Evolutionary conservation across 2,797 vertebrate species (phyloP).

Genomic region (Microctenopoma stevenorrisi): DNA sequence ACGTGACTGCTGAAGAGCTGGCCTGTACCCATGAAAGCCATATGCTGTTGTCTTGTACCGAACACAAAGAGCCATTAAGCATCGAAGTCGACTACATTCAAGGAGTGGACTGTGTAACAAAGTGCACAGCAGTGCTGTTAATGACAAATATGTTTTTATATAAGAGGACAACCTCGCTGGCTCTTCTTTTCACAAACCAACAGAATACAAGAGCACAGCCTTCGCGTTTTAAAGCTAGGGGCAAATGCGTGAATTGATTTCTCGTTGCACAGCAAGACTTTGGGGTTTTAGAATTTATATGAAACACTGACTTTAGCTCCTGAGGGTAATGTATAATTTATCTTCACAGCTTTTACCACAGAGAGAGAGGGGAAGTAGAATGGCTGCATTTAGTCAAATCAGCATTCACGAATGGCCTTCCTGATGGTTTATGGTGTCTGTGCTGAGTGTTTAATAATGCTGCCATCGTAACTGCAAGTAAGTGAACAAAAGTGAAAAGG

Average conservation of each 20-base stretch:
- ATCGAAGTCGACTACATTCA: background rate
- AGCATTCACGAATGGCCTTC: slow-evolving; percentile 10
- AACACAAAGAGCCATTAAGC: slow-evolving; percentile 21
- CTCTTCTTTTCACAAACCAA: background rate
- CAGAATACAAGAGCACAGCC: background rate
- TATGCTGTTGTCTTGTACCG: background rate
- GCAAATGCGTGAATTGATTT: background rate
- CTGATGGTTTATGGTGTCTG: slow-evolving; percentile 5
- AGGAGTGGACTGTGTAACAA: background rate
- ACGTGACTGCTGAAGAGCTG: slow-evolving; percentile 14
- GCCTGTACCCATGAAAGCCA: background rate
- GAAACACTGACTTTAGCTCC: slow-evolving; percentile 11
- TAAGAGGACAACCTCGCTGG: background rate
- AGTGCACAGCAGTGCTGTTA: background rate
- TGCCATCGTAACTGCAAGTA: background rate
- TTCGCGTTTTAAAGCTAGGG: background rate
- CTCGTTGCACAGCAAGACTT: background rate
- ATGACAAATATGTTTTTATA: background rate
- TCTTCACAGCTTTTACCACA: background rate
- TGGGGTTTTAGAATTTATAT: background rate
- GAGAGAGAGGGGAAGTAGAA: slow-evolving; percentile 5
- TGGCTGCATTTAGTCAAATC: slow-evolving; percentile 16
- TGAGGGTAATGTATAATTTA: slow-evolving; percentile 1
- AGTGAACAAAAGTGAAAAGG: slow-evolving; percentile 22
- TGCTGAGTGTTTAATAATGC: background rate